These are phyloP conservation scores for Clarias fuscus DNA, from an alignment of 2,797 vertebrate species.

Conservation along the genomic window DNA sequence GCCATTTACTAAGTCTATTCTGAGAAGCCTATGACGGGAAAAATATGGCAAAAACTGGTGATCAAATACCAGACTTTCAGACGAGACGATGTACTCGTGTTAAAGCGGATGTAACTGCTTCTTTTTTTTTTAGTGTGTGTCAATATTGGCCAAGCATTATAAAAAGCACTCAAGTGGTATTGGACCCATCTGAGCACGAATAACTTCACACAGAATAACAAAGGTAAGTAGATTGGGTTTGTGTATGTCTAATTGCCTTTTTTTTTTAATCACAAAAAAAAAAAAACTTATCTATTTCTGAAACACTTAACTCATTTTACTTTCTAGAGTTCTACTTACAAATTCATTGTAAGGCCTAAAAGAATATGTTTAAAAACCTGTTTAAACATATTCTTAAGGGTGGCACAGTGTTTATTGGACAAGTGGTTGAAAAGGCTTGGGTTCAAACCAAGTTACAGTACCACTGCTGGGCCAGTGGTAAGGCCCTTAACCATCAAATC, in stretches of 20 bases:
- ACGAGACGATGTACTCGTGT: neutral
- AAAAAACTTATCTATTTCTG: neutral
- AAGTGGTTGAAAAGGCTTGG: too few relatives aligned
- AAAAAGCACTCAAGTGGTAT: neutral
- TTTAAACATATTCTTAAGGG: too few relatives aligned
- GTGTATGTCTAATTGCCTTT: neutral
- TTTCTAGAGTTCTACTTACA: neutral
- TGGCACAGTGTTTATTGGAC: too few relatives aligned
- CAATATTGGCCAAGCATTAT: neutral
- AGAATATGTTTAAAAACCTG: too few relatives aligned
- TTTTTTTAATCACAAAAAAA: neutral
- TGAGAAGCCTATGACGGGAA: neutral
- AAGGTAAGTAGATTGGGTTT: slow-evolving; percentile 27
- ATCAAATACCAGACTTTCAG: neutral
- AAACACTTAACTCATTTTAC: neutral
- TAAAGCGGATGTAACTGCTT: slow-evolving; percentile 16
- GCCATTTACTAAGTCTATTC: neutral
- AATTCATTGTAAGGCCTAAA: too few relatives aligned
- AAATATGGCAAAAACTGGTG: neutral
- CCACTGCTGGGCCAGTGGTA: too few relatives aligned
- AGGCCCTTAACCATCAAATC: neutral
- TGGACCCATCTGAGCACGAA: neutral
- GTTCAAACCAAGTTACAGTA: too few relatives aligned
- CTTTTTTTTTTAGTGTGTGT: neutral
- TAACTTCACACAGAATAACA: neutral